Percentiles rank a stretch among this genome's conserved stretches.
Conservation (phyloP, 2,113 vertebrate genomes). For the Cyanoderma ruficeps region DNA sequence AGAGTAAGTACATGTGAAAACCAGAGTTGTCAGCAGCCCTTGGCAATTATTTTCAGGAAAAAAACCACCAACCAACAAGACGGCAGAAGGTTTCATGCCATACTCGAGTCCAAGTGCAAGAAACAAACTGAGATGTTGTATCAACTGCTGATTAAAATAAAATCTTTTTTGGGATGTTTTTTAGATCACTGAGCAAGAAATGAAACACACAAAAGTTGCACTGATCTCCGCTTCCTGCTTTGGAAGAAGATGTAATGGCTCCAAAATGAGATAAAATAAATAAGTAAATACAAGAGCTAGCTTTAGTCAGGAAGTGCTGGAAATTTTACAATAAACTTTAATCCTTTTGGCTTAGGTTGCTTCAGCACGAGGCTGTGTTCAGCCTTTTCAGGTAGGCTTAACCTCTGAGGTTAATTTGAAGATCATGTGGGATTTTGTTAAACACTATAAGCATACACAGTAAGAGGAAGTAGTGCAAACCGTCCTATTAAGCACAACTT, state of each 20-base stretch:
- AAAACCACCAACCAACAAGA: not conserved
- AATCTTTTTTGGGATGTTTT: not conserved
- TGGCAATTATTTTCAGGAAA: not conserved
- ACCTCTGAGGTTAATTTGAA: slow-evolving; percentile 25
- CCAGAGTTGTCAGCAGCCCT: not conserved
- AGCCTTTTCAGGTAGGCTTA: not conserved
- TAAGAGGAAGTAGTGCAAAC: slow-evolving; percentile 16
- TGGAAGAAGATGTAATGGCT: not conserved
- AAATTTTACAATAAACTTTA: not conserved
- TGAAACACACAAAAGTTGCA: not conserved
- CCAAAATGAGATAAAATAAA: not conserved
- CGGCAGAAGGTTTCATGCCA: not conserved
- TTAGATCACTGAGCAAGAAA: not conserved
- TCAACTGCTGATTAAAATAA: not conserved
- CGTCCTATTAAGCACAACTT: not conserved
- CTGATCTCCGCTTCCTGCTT: not conserved
- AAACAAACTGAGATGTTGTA: not conserved
- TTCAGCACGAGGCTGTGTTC: not conserved
- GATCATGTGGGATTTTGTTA: not conserved
- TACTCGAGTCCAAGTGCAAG: not conserved
- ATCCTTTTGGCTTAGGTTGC: not conserved
- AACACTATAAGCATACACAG: not conserved
- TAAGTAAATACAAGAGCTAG: not conserved
- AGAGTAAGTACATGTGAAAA: not conserved
- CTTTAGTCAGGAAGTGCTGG: slow-evolving; percentile 2